These are phyloP conservation scores for Pipa parva DNA, from an alignment of 2,113 vertebrate genomes.

Conservation along the genomic window DNA sequence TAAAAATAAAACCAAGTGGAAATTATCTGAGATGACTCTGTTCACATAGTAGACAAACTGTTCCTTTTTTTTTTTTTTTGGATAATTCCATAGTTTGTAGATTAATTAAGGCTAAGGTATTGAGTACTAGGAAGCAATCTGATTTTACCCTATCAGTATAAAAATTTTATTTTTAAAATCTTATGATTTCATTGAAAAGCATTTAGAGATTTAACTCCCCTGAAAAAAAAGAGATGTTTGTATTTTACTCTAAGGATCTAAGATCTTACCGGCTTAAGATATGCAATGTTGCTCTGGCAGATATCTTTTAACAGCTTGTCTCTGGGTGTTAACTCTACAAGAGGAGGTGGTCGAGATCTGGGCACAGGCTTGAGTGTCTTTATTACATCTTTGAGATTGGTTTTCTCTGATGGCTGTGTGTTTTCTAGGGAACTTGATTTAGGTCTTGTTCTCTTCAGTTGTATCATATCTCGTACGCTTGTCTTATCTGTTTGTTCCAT, in stretches of 20 bases:
- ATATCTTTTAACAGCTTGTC: conserved; percentile 86
- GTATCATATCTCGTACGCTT: conserved; percentile 57
- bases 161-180: too few species aligned
- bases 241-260: neutral
- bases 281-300: conserved; percentile 86
- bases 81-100: too few species aligned
- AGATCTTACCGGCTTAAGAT: conserved; percentile 79
- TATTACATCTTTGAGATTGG: conserved; percentile 84
- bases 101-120: too few species aligned
- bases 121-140: too few species aligned
- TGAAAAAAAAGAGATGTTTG: neutral
- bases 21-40: too few species aligned
- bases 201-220: too few species aligned
- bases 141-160: too few species aligned
- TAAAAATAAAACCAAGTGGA: too few species aligned
- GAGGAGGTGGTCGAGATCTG: conserved; percentile 74
- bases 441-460: conserved; percentile 68
- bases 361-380: conserved; percentile 87
- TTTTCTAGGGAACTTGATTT: conserved; percentile 55
- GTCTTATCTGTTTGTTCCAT: conserved; percentile 55
- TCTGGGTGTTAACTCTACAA: conserved; percentile 82
- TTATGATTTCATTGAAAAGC: too few species aligned
- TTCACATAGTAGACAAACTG: too few species aligned
- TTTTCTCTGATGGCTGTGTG: conserved; percentile 62
- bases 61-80: too few species aligned